These are phyloP conservation scores for Riptortus pedestris DNA, from an alignment of 1,140 invertebrate species.

Conservation along the genomic window DNA sequence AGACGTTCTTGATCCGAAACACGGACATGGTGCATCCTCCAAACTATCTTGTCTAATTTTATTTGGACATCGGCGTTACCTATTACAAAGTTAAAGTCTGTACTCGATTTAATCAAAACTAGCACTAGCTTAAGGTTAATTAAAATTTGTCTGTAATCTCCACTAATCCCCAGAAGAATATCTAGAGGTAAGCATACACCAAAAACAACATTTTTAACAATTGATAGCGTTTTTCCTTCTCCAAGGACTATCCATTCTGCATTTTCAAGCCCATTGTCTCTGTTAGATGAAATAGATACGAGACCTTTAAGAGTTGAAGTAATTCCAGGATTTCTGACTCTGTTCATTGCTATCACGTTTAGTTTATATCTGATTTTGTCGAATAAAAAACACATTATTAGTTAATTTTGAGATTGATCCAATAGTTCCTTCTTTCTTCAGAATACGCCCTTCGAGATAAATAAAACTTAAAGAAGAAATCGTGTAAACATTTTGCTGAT, in stretches of 20 bases:
- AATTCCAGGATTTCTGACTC: too few relatives aligned
- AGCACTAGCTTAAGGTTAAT: neutral
- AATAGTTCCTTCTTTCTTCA: too few relatives aligned
- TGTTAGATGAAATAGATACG: neutral
- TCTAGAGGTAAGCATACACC: neutral
- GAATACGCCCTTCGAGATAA: too few relatives aligned
- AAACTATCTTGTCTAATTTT: neutral
- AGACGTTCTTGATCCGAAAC: neutral
- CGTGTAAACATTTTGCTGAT: too few relatives aligned
- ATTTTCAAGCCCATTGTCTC: neutral
- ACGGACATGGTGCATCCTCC: neutral
- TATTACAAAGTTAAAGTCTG: neutral
- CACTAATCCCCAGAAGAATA: neutral
- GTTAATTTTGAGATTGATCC: too few relatives aligned
- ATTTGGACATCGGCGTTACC: neutral
- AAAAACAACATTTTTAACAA: neutral
- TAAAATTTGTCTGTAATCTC: neutral
- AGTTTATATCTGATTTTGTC: too few relatives aligned
- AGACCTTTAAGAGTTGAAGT: too few relatives aligned
- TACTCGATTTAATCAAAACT: neutral
- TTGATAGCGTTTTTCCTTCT: neutral
- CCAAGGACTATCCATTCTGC: neutral
- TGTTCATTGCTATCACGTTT: too few relatives aligned
- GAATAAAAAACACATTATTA: too few relatives aligned
- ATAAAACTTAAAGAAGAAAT: too few relatives aligned